These are phyloP conservation scores for Luidia sarsii DNA, from an alignment of 53 echinoderm and acorn worm species.

Conservation along the genomic window DNA sequence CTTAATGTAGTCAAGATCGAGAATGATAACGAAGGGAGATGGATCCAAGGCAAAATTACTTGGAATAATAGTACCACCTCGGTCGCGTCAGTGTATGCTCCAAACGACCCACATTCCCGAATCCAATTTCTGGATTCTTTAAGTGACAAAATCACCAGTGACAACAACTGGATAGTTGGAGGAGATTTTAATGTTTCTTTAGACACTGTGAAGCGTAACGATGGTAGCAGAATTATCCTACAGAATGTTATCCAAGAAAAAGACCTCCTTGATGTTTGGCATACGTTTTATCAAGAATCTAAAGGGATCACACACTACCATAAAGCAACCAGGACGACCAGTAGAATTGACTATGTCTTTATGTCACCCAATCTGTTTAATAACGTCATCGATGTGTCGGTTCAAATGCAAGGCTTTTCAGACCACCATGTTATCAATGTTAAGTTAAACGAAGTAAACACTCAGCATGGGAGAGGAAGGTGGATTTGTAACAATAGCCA, in stretches of 20 bases:
- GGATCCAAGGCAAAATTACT: not conserved
- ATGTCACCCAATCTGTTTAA: not conserved
- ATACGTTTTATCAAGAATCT: not conserved
- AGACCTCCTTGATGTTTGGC: not conserved
- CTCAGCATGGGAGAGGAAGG: not conserved
- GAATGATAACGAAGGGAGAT: not conserved
- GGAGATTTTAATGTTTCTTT: constrained; percentile 15
- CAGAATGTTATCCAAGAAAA: not conserved
- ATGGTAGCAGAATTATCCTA: not conserved
- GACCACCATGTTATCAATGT: not conserved
- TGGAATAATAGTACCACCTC: not conserved
- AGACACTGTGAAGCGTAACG: not conserved
- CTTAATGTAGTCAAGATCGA: not conserved
- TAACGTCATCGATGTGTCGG: not conserved
- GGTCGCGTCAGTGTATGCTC: not conserved
- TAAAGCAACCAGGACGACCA: not conserved
- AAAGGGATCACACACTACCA: not conserved
- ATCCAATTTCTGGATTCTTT: not conserved
- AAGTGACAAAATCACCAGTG: not conserved
- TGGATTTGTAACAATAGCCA: constrained; percentile 14
- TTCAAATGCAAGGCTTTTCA: not conserved
- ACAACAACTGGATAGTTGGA: not conserved
- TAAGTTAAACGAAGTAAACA: not conserved
- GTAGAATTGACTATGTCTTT: constrained; percentile 23
- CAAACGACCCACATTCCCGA: not conserved